Evolutionary conservation across 2,888 invertebrate genomes (phyloP).

Genomic region (Drepana falcataria): DNA sequence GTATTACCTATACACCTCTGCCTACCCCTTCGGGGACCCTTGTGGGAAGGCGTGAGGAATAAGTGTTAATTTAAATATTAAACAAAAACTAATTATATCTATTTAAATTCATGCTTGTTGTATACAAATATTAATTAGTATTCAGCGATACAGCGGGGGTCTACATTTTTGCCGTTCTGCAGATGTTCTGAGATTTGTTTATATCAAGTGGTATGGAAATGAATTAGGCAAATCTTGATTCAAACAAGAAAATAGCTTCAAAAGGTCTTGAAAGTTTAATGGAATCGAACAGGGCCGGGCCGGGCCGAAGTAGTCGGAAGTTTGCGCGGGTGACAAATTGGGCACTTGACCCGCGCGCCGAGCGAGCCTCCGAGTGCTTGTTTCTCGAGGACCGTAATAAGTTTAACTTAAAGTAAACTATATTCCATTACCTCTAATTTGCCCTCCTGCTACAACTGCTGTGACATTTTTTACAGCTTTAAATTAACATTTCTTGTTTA

Average conservation of each 20-base stretch:
- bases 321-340: conserved; percentile 78
- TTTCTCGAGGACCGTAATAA: conserved; percentile 76
- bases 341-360: conserved; percentile 75
- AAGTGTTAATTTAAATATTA: not conserved
- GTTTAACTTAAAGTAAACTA: conserved; percentile 79
- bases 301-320: conserved; percentile 65
- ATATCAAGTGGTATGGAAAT: conserved; percentile 43
- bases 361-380: conserved; percentile 68
- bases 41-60: too few relatives aligned
- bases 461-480: conserved; percentile 54
- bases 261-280: conserved; percentile 78
- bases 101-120: not conserved
- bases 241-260: conserved; percentile 74
- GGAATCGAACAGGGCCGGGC: conserved; percentile 73
- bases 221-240: conserved; percentile 72
- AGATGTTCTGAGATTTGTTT: conserved; percentile 7
- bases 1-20: too few relatives aligned
- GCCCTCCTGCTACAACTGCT: conserved; percentile 46
- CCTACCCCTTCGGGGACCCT: too few relatives aligned
- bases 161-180: too few relatives aligned
- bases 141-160: too few relatives aligned
- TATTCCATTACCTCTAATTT: conserved; percentile 77
- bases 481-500: conserved; percentile 49
- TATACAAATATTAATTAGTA: too few relatives aligned
- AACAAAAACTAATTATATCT: not conserved